Evolutionary conservation across 2,113 vertebrate species (phyloP), one percentile per base, ranked within the genome.

Genomic region (Seriola aureovittata): DNA sequence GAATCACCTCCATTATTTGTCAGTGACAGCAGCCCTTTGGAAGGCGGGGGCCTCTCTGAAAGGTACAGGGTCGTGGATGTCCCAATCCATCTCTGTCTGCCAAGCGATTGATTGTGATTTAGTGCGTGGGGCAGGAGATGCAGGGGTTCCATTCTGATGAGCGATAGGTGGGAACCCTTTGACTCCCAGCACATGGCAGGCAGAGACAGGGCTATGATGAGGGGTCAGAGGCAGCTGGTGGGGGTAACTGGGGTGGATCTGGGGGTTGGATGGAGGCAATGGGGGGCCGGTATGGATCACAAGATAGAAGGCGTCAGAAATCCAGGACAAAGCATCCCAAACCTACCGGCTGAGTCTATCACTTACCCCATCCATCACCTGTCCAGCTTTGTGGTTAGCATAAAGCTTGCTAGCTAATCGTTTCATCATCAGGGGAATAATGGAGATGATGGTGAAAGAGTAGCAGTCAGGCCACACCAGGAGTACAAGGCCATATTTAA

Each of bases 341-440:
- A 84, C 82, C 78, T 70, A 89, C 76, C 38, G 42, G 72, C 89
- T 12, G 74, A 93, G 91, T 94, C 93, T 90, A 92, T 95, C 91
- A 90, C 66, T 79, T 57, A 86, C 44, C 80, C 91, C 95, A 95
- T 95, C 96, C 94, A 94, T 89, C 92, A 94, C 86, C 13, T 79
- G 12, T 83, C 87, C 86, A 82, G 91, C 91, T 92, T 94, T 94
- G 94, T 95, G 94, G 94, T 93, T 94, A 95, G 92, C 91, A 19
- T 93, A 96, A 94, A 93, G 93, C 94, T 95, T 91, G 90, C 92
- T 92, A 95, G 90, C 94, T 96, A 96, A 96, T 96, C 94, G 93
- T 96, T 96, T 97, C 94, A 96, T 97, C 96, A 96, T 91, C 81
- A 83, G 93, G 91, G 90, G 93, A 91, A 96, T 97, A 96, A 96